phyloP scores from a whole-genome alignment of 2,113 vertebrate genomes.

The Cettia cetti region DNA sequence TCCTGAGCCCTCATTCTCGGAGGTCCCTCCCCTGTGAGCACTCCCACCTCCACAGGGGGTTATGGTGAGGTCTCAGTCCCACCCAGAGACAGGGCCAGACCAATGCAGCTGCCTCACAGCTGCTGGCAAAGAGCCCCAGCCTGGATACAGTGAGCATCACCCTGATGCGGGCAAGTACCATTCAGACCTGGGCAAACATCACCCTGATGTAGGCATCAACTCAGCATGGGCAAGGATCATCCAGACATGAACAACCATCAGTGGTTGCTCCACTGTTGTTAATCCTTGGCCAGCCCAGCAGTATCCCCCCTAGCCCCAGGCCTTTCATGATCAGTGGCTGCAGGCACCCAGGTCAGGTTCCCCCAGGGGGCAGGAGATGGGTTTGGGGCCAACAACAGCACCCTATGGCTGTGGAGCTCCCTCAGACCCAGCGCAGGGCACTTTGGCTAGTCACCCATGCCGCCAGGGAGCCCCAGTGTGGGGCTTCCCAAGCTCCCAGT shows the following conservation, averaged over 20 bases:
- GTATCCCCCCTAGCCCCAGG: fast-evolving
- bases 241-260: background rate
- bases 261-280: background rate
- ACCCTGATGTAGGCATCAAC: background rate
- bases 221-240: background rate
- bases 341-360: background rate
- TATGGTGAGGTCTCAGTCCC: background rate
- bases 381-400: background rate
- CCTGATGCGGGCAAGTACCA: background rate
- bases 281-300: background rate
- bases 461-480: background rate
- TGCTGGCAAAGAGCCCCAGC: background rate
- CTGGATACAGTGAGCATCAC: background rate
- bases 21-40: background rate
- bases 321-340: background rate
- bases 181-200: background rate
- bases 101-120: background rate
- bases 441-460: background rate
- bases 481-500: background rate
- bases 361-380: background rate
- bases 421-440: fast-evolving
- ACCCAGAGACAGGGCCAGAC: background rate
- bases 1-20: background rate
- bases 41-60: too few species aligned
- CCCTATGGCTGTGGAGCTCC: background rate